Base-by-base conservation (phyloP, 1,140 invertebrate species). In the Magallana ariakensis region DNA sequence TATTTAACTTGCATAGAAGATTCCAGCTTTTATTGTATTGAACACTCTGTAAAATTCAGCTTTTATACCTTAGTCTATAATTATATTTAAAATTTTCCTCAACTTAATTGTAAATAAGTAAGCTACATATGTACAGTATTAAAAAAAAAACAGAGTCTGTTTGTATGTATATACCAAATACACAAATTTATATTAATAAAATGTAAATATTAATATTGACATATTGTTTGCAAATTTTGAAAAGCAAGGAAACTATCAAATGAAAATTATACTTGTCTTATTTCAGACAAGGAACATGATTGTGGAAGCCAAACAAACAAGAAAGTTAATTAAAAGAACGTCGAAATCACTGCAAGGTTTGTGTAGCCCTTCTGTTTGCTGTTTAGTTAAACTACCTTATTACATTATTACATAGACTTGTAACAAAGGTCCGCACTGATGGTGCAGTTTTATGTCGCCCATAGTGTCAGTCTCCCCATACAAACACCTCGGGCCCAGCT, bases 371-470 rank as follows among this genome's bases (percentile, higher is more conserved):
- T 75, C 66, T 75, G 22, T 26, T 75, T 8, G 19, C 33, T 26
- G 22, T 26, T 75, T 75, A 22, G 22, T 75, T 75, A 75, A 75
- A 26, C 66, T 75, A 3, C 13, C 22, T 5, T n/a, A n/a, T n/a
- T n/a, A n/a, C n/a, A n/a, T 75, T 26, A 75, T 75, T 75, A 75
- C 66, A 75, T 75, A 75, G 22, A 75, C 13, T 75, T 33, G 22
- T 75, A 19, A 75, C 22, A 75, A 75, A 26, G 22, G 66, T 75
- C 10, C 0, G 22, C 22, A 26, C 15, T 11, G 22, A 75, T 26
- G 22, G 19, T 75, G 66, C 66, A 75, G 66, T 75, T 75, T 75
- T 75, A 19, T 75, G 66, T 75, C 66, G 66, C 66, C 66, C 22
- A 4, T 3, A 75, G 66, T 75, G 66, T 75, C 66, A 75, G 66